These are phyloP conservation scores for Protula sp. DNA, from an alignment of 2,888 invertebrate species.

Conservation along the genomic window DNA sequence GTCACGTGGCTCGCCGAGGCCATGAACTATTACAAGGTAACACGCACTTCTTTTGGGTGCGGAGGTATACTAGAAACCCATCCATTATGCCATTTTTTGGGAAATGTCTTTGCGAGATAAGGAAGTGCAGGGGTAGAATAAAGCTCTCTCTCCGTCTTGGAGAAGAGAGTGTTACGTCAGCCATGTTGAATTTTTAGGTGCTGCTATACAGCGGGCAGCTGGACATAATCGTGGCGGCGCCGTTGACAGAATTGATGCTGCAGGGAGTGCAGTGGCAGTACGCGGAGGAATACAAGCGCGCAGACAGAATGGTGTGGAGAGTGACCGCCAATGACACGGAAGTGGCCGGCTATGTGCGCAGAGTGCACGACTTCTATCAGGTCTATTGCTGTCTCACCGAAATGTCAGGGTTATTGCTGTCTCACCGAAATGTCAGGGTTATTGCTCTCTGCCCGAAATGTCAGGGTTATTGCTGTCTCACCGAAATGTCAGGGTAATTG, in stretches of 20 bases:
- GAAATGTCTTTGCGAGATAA: too few species aligned
- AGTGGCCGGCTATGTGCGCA: constrained; percentile 47
- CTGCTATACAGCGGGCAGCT: constrained; percentile 85
- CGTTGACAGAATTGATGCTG: constrained; percentile 75
- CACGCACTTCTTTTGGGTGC: too few species aligned
- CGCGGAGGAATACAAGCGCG: constrained; percentile 63
- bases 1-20: constrained; percentile 56
- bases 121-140: too few species aligned
- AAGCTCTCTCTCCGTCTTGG: too few species aligned
- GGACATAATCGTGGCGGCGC: constrained; percentile 86
- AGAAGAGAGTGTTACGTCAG: too few species aligned
- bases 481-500: too few species aligned
- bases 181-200: too few species aligned
- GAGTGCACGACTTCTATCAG: constrained; percentile 42
- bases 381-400: constrained; percentile 28
- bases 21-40: constrained; percentile 38
- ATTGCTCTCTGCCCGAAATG: too few species aligned
- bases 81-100: too few species aligned
- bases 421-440: too few species aligned
- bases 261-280: constrained; percentile 67
- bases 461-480: too few species aligned
- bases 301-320: constrained; percentile 63
- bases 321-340: constrained; percentile 36
- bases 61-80: background rate
- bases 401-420: too few species aligned